Conservation (phyloP, 2,888 invertebrate species). For the Acleris sparsana region DNA sequence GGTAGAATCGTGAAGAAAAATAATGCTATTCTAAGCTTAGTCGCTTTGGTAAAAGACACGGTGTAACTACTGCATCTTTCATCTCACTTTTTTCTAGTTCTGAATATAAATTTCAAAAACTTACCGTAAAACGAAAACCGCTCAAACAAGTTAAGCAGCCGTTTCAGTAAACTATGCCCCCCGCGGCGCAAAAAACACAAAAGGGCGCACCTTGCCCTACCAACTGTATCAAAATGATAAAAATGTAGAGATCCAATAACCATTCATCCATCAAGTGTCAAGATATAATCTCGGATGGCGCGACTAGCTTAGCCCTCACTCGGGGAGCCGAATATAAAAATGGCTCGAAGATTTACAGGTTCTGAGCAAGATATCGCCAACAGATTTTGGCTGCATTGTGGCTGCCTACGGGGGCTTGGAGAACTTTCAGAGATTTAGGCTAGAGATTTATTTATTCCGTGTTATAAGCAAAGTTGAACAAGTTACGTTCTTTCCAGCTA, state of each 20-base stretch:
- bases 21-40: too few relatives aligned
- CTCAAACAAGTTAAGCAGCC: constrained; percentile 20
- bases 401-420: constrained; percentile 42
- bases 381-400: constrained; percentile 74
- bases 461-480: constrained; percentile 1
- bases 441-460: constrained; percentile 12
- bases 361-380: constrained; percentile 69
- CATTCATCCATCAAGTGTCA: constrained; percentile 91
- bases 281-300: constrained; percentile 86
- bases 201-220: constrained; percentile 66
- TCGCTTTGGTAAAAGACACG: too few relatives aligned
- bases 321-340: constrained; percentile 80
- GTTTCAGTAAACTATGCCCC: constrained; percentile 55
- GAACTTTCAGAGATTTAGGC: constrained; percentile 14
- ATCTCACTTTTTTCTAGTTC: too few relatives aligned
- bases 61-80: too few relatives aligned
- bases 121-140: constrained; percentile 5
- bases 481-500: not conserved
- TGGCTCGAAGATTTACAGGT: constrained; percentile 82
- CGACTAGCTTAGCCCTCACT: constrained; percentile 76
- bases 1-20: too few relatives aligned
- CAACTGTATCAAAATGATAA: constrained; percentile 84
- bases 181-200: constrained; percentile 48
- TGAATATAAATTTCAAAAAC: constrained; percentile 9
- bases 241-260: constrained; percentile 89